Evolutionary conservation across 1,140 invertebrate species (phyloP), one percentile per base, ranked within the genome.

Genomic region (Acyrthosiphon pisum): DNA sequence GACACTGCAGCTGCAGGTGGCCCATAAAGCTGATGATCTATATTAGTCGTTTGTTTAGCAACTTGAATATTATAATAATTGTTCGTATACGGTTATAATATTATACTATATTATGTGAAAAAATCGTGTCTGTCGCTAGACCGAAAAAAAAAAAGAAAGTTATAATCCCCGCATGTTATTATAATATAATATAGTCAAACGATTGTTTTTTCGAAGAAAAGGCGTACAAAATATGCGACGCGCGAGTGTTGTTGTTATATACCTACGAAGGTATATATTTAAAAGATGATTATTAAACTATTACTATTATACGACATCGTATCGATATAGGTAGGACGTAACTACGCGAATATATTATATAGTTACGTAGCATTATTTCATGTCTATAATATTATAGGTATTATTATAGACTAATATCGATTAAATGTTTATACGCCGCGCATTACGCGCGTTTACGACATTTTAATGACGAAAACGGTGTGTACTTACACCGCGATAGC

Each of bases 221-320:
- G 26, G 22, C 30, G 14, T 6, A 35, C 14, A n/a, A n/a, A 18
- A 76, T 18, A n/a, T 6, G 56, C 56, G 7, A 26, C 56, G 8
- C 56, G 26, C 56, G 20, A 4, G 20, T 53, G 0, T 9, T 9
- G 22, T 23, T 53, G 4, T 23, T 23, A 20, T 50, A 20, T 53
- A 53, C 14, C 9, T 14, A 53, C 50, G 6, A 1, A 41, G 37
- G 37, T 41, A 41, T 41, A 41, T 41, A 41, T n/a, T 76, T 76
- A n/a, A 76, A 76, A 76, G n/a, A 76, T 76, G 60, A 76, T 76
- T 76, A 76, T 35, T 76, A 76, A 76, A 76, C n/a, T 76, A 76
- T 76, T 76, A 68, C 30, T 68, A 41, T 41, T 68, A 41, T 41
- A 18, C 30, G 30, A 76, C 30, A n/a, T 6, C 60, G n/a, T 18